Base-by-base conservation (phyloP, 2,888 invertebrate genomes). In the Pachymerium ferrugineum region DNA sequence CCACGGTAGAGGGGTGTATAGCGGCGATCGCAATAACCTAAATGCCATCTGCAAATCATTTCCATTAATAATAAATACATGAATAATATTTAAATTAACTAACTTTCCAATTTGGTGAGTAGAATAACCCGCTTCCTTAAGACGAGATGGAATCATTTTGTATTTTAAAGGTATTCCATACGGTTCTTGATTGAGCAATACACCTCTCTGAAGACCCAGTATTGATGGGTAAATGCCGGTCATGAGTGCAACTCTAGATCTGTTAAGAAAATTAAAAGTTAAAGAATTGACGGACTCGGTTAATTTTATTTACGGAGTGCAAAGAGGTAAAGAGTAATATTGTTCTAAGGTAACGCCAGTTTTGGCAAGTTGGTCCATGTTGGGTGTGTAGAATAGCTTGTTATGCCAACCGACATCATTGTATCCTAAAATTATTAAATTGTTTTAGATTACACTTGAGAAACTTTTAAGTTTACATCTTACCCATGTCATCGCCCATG, bases 101-200 rank as follows among this genome's bases (percentile, higher is more conserved):
- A 5, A 72, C 72, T 72, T 72, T 22, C 72, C 72, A 28, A 54
- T 8, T 14, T 10, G 28, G 29, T 72, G 72, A 25, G 72, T 72
- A 12, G 5, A 3, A 28, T 72, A 72, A 4, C 62, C 72, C 3
- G 8, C 54, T 47, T 72, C 29, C 16, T 54, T 72, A 28, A 72
- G 28, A 10, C n/a, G 2, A 10, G n/a, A 6, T 10, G 72, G 29
- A 2, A 72, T 25, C 28, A 72, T 3, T 33, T 54, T 54, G 62
- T 47, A 72, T 10, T 22, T 30, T 10, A 29, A 10, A 1, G 72
- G 72, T n/a, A 72, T 30, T 8, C 72, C 72, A 19, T 72, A 72
- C 16, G 72, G 72, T 54, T 72, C 71, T 71, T 38, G 42, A 22
- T 5, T 3, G 3, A 28, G 6, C 3, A 71, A 38, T 35, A 71